Evolutionary conservation across 2,888 invertebrate genomes (phyloP).

Genomic region (Hypomecis punctinalis): DNA sequence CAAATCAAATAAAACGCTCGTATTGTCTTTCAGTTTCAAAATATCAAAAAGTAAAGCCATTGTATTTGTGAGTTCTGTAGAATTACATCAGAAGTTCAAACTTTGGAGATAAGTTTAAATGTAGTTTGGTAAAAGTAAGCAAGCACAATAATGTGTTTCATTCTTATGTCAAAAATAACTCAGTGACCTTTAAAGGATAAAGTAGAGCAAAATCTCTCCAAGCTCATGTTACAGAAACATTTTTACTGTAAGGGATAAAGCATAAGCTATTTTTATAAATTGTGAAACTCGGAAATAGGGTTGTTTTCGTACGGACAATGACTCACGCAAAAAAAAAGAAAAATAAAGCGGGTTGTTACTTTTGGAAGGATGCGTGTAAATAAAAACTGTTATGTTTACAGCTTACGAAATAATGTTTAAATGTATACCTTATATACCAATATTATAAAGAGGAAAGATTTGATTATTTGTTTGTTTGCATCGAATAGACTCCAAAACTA

Average conservation of each 20-base stretch:
- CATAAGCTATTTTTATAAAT: slow-evolving; percentile 12
- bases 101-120: no score
- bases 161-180: not conserved
- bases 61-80: no score
- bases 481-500: no score
- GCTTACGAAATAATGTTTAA: not conserved
- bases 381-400: not conserved
- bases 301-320: slow-evolving; percentile 17
- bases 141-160: not conserved
- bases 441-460: no score
- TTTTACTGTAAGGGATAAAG: slow-evolving; percentile 5
- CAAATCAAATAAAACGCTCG: no score
- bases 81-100: no score
- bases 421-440: no score
- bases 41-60: no score
- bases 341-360: slow-evolving; percentile 7
- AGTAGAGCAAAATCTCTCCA: not conserved
- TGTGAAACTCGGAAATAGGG: not conserved
- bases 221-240: not conserved
- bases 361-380: not conserved
- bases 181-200: slow-evolving; percentile 3
- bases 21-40: no score
- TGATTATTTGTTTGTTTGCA: no score
- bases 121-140: no score
- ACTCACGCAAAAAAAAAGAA: slow-evolving; percentile 6